These are phyloP conservation scores for Acholoe squamosa DNA, from an alignment of 2,888 invertebrate genomes.

Conservation along the genomic window DNA sequence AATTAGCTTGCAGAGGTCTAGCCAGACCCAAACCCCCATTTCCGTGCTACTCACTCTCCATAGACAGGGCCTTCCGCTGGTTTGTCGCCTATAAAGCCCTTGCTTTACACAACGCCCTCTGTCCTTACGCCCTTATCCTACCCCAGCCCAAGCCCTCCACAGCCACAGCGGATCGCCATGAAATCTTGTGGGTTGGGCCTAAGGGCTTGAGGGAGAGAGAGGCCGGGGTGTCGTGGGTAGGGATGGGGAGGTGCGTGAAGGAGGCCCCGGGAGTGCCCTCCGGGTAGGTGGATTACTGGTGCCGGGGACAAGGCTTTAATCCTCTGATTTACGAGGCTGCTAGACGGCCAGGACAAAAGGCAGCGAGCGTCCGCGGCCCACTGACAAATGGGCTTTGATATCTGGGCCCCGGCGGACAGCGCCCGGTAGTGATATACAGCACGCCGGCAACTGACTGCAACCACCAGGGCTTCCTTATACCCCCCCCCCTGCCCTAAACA, in stretches of 20 bases:
- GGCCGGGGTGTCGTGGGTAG: background rate
- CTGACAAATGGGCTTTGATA: constrained; percentile 55
- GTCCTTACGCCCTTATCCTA: background rate
- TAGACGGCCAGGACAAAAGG: constrained; percentile 36
- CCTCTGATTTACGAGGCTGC: background rate
- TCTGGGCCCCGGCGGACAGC: background rate
- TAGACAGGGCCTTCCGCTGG: constrained; percentile 30
- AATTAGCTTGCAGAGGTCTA: constrained; percentile 21
- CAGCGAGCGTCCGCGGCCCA: background rate
- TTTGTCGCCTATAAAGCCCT: constrained; percentile 49
- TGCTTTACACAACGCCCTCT: background rate
- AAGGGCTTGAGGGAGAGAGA: background rate
- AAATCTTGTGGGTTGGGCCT: background rate
- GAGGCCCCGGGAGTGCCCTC: constrained; percentile 4
- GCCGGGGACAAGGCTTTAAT: constrained; percentile 39
- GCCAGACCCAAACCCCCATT: constrained; percentile 34
- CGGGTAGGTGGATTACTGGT: background rate
- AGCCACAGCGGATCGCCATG: constrained; percentile 1
- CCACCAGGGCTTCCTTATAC: too few species aligned
- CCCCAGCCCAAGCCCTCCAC: background rate
- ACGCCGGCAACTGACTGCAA: background rate
- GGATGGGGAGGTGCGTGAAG: background rate
- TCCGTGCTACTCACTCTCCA: constrained; percentile 39
- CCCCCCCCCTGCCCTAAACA: too few species aligned
- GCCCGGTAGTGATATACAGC: background rate